Conservation (phyloP, 2,113 vertebrate genomes). For the Lucifuga dentata region DNA sequence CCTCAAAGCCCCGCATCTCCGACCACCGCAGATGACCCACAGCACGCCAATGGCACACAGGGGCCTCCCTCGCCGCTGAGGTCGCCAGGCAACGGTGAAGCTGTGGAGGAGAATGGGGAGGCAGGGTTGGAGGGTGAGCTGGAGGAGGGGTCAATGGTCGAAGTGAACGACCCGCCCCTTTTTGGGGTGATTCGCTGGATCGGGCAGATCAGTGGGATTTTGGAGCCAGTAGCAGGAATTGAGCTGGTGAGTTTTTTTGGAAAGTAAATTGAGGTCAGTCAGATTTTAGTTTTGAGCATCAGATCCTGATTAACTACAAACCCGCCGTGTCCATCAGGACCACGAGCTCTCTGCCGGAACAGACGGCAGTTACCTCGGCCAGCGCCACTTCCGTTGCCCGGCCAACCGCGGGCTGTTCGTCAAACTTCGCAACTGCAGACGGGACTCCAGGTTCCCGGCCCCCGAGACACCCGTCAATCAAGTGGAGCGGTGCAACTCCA, state of each 20-base stretch:
- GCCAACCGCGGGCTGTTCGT: slow-evolving; percentile 87
- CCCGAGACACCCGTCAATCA: slow-evolving; percentile 82
- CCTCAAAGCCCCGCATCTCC: not conserved
- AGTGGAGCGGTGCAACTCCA: slow-evolving; percentile 87
- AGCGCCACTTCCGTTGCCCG: slow-evolving; percentile 84
- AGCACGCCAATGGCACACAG: slow-evolving; percentile 52
- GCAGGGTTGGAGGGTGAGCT: slow-evolving; percentile 43
- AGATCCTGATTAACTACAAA: not conserved
- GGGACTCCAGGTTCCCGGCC: slow-evolving; percentile 85
- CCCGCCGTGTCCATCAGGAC: slow-evolving; percentile 72
- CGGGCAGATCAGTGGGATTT: slow-evolving; percentile 73
- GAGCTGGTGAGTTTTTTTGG: slow-evolving; percentile 78
- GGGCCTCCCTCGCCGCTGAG: slow-evolving; percentile 51
- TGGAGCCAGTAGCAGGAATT: slow-evolving; percentile 82
- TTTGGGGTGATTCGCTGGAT: slow-evolving; percentile 89
- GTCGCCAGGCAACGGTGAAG: not conserved
- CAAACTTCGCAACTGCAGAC: slow-evolving; percentile 83
- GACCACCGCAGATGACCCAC: not conserved
- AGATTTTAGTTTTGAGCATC: too few relatives aligned
- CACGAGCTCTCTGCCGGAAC: slow-evolving; percentile 83
- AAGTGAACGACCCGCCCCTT: slow-evolving; percentile 85
- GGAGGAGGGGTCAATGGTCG: slow-evolving; percentile 87
- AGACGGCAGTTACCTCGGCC: slow-evolving; percentile 84
- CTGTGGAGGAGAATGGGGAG: slow-evolving; percentile 5
- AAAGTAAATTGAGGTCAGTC: too few relatives aligned